Evolutionary conservation across 1,140 invertebrate species (phyloP).

Genomic region (Uloborus diversus): DNA sequence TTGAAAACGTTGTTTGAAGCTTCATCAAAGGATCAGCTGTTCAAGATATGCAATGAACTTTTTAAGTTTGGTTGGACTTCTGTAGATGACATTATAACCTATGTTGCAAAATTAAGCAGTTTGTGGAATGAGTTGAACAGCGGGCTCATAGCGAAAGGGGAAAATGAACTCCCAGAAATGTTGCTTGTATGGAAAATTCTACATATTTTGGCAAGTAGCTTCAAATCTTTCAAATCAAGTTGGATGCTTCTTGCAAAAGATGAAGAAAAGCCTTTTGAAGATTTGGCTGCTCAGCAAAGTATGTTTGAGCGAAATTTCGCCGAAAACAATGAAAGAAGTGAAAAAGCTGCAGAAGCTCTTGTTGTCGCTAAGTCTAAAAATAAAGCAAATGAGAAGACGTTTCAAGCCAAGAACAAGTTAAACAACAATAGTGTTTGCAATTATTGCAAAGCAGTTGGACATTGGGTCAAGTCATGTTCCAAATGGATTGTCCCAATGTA

Average conservation of each 20-base stretch:
- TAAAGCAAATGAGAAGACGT: not conserved
- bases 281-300: slow-evolving; percentile 5
- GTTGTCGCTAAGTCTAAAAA: not conserved
- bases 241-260: slow-evolving; percentile 28
- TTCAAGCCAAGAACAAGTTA: not conserved
- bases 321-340: not conserved
- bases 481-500: slow-evolving; percentile 20
- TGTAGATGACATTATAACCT: too few relatives aligned
- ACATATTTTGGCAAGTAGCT: slow-evolving; percentile 8
- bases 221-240: slow-evolving; percentile 17
- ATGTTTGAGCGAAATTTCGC: slow-evolving; percentile 33
- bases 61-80: too few relatives aligned
- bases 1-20: too few relatives aligned
- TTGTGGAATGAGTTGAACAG: too few relatives aligned
- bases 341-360: not conserved
- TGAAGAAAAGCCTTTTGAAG: slow-evolving; percentile 16
- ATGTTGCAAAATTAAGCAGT: too few relatives aligned
- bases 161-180: too few relatives aligned
- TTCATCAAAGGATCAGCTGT: too few relatives aligned
- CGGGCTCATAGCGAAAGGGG: too few relatives aligned
- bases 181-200: slow-evolving; percentile 17
- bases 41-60: too few relatives aligned
- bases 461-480: slow-evolving; percentile 13
- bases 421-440: slow-evolving; percentile 5
- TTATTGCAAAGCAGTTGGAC: slow-evolving; percentile 21